These are phyloP conservation scores for Merops nubicus DNA, from an alignment of 2,113 vertebrate genomes.

Conservation along the genomic window DNA sequence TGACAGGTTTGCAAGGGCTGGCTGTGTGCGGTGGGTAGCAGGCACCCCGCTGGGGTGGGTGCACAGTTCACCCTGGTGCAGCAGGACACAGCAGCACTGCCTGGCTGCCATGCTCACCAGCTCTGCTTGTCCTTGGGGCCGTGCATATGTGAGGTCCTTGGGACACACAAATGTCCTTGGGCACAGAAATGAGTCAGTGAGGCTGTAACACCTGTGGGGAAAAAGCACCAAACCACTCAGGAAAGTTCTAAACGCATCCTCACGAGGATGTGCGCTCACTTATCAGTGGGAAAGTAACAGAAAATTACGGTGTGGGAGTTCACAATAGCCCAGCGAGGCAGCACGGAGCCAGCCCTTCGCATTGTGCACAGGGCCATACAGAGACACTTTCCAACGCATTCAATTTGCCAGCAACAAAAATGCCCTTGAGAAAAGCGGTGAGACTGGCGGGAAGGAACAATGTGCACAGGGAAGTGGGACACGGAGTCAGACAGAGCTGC, in stretches of 20 bases:
- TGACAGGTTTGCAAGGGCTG: neutral
- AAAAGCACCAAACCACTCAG: neutral
- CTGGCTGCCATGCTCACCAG: neutral
- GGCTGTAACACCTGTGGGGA: neutral
- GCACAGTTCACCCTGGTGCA: neutral
- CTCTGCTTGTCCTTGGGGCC: neutral
- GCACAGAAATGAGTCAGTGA: neutral
- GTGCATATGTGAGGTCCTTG: accelerated
- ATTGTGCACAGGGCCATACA: neutral
- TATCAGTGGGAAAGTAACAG: neutral
- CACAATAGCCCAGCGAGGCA: neutral
- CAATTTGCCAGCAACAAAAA: neutral
- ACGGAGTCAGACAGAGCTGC: neutral
- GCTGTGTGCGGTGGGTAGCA: neutral
- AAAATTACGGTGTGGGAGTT: neutral
- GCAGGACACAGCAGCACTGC: neutral
- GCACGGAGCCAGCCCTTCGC: neutral
- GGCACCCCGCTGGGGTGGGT: no score
- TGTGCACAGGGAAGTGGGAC: neutral
- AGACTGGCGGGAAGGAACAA: neutral
- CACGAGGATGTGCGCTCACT: neutral
- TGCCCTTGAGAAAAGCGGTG: neutral
- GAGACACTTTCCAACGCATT: neutral
- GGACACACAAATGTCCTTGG: no score
- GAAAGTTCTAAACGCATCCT: neutral